Base-by-base conservation (phyloP, 2,888 invertebrate species). In the Incurvaria masculella region DNA sequence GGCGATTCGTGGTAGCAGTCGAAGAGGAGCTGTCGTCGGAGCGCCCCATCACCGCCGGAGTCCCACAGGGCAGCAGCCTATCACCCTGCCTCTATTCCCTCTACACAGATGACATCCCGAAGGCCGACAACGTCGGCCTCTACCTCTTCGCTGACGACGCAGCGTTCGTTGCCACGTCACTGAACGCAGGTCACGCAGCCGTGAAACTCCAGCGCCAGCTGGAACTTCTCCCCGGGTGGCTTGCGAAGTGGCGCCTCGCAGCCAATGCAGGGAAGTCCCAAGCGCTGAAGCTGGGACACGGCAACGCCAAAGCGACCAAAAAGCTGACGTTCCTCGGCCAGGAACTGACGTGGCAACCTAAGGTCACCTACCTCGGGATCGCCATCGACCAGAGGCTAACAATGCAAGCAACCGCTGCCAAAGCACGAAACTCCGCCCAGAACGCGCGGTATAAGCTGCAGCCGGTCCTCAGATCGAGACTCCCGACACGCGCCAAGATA, bases 31-130 rank as follows among this genome's bases (percentile, higher is more conserved):
- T 41, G 4, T 58, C 57, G 0, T 16, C 45, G 0, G 42, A 20
- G 11, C 43, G 49, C 19, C 20, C 42, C 10, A 52, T 57, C 21
- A 23, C 40, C 11, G 59, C 60, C 1, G 61, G 62, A 44, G 61
- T 63, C 0, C n/a, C n/a, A n/a, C n/a, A n/a, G n/a, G n/a, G n/a
- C n/a, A n/a, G n/a, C n/a, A n/a, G n/a, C n/a, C n/a, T n/a, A n/a
- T n/a, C n/a, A n/a, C n/a, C n/a, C n/a, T n/a, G n/a, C 59, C 62
- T 1, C 58, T 61, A 51, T 57, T 56, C 17, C 49, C 53, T 5
- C 27, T 58, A 19, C 52, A 61, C 33, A 50, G 52, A 11, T 58
- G 60, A 8, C 43, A 47, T 57, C 33, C 56, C 56, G 0, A 46
- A 26, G 2, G 26, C 41, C 18, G 40, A 21, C 2, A 44, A 39